These are phyloP conservation scores for Tonatia bakeri DNA, from an alignment of 2,113 vertebrate species.

Conservation along the genomic window DNA sequence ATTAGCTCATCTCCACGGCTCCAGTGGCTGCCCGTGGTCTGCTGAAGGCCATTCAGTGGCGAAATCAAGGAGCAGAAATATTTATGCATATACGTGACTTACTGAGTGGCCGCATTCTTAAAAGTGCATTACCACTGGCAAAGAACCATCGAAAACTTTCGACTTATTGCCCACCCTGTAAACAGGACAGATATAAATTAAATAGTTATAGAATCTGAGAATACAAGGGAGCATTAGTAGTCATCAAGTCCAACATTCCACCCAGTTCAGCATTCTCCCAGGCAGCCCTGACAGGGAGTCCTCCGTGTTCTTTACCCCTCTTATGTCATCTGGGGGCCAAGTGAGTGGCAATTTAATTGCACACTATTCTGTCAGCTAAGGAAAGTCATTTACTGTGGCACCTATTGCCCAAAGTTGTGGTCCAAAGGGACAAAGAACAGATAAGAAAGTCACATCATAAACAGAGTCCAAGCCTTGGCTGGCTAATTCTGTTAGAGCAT, in stretches of 20 bases:
- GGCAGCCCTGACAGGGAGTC: not conserved
- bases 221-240: not conserved
- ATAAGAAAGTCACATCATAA: not conserved
- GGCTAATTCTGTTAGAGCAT: too few species aligned
- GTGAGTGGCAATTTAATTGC: not conserved
- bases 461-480: not conserved
- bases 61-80: not conserved
- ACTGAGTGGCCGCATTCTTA: not conserved
- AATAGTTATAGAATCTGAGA: not conserved
- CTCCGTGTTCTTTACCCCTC: not conserved
- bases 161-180: not conserved
- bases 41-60: not conserved
- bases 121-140: not conserved
- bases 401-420: not conserved
- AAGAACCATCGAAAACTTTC: not conserved
- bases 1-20: not conserved
- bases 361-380: not conserved
- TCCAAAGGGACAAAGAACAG: not conserved
- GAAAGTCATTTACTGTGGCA: not conserved
- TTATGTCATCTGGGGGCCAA: not conserved
- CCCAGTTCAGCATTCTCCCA: not conserved
- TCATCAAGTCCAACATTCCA: not conserved
- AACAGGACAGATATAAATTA: not conserved
- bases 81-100: not conserved
- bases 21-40: not conserved